Evolutionary conservation across 2,113 vertebrate species (phyloP).

Genomic region (Alectura lathami): DNA sequence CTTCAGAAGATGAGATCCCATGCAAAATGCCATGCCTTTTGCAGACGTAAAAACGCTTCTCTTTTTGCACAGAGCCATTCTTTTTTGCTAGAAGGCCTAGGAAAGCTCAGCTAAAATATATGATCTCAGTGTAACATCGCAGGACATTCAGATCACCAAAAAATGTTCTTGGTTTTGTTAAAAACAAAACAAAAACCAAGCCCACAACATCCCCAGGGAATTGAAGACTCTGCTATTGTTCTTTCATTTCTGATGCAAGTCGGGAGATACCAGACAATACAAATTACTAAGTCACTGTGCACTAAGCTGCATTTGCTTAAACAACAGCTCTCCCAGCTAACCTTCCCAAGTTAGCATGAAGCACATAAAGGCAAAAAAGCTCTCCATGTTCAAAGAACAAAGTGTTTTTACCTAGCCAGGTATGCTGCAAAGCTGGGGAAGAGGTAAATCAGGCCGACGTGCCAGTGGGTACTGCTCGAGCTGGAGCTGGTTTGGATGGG

Average conservation of each 20-base stretch:
- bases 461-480: background rate
- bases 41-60: background rate
- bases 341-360: slow-evolving; percentile 44
- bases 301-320: slow-evolving; percentile 61
- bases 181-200: slow-evolving; percentile 25
- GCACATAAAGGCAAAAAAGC: background rate
- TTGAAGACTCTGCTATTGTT: slow-evolving; percentile 52
- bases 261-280: slow-evolving; percentile 55
- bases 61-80: background rate
- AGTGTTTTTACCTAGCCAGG: background rate
- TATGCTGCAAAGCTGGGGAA: background rate
- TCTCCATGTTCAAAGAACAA: background rate
- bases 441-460: background rate
- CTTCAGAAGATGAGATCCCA: slow-evolving; percentile 21
- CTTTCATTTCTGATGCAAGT: slow-evolving; percentile 62
- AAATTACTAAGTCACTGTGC: slow-evolving; percentile 41
- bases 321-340: slow-evolving; percentile 67
- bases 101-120: slow-evolving; percentile 54
- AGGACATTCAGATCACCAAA: slow-evolving; percentile 13
- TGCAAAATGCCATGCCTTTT: slow-evolving; percentile 41
- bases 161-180: slow-evolving; percentile 55
- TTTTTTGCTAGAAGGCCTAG: background rate
- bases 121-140: slow-evolving; percentile 23
- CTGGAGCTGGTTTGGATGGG: background rate
- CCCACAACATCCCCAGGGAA: slow-evolving; percentile 9